These are phyloP conservation scores for Mactra quadrangularis DNA, from an alignment of 1,140 invertebrate species.

Conservation along the genomic window DNA sequence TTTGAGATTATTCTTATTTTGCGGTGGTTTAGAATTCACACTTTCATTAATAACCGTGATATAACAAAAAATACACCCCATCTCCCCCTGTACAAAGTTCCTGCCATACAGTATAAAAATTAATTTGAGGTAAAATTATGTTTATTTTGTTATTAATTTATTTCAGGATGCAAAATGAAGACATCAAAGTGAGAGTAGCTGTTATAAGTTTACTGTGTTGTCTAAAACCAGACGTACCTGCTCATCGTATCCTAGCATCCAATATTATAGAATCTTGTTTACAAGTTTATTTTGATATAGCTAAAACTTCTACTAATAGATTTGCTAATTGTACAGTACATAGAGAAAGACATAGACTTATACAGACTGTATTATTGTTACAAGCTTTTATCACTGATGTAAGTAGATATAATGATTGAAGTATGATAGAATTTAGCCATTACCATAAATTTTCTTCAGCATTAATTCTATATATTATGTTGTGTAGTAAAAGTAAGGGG, in stretches of 20 bases:
- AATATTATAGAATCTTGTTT: slow-evolving; percentile 52
- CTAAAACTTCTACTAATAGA: slow-evolving; percentile 61
- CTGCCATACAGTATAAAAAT: no score
- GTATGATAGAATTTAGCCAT: neutral
- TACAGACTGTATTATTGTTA: slow-evolving; percentile 69
- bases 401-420: neutral
- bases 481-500: neutral
- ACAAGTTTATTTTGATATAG: slow-evolving; percentile 56
- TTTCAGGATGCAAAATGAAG: slow-evolving; percentile 66
- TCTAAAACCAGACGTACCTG: slow-evolving; percentile 53
- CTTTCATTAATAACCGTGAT: no score
- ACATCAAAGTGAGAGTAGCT: slow-evolving; percentile 64
- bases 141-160: no score
- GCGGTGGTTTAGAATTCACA: no score
- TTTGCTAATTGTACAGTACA: slow-evolving; percentile 74
- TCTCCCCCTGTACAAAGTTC: no score
- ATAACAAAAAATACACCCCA: no score
- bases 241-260: slow-evolving; percentile 63
- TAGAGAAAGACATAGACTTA: slow-evolving; percentile 72
- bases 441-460: no score
- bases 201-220: slow-evolving; percentile 67
- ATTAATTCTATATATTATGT: neutral
- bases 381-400: slow-evolving; percentile 71
- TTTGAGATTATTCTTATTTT: neutral
- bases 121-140: no score